These are phyloP conservation scores for Vesta saturnalis DNA, from an alignment of 2,888 invertebrate species.

Conservation along the genomic window DNA sequence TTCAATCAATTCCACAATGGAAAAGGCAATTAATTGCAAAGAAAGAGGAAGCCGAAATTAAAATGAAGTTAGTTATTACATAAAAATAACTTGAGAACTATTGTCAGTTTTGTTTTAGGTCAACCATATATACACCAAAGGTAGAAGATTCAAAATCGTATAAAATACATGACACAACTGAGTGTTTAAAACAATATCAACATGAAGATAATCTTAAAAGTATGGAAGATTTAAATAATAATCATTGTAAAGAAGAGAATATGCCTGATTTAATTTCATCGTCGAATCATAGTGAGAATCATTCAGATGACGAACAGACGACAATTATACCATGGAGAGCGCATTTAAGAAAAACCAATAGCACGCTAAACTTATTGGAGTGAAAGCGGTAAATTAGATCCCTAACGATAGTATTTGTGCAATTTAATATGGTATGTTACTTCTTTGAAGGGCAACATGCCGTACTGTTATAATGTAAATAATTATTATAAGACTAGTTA, in stretches of 20 bases:
- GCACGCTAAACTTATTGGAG: conserved; percentile 85
- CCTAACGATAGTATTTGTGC: background rate
- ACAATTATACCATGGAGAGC: conserved; percentile 89
- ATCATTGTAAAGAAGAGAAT: conserved; percentile 57
- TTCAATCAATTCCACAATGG: conserved; percentile 93
- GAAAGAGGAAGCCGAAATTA: conserved; percentile 80
- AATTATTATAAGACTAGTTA: too few relatives aligned
- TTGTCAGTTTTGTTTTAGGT: conserved; percentile 65
- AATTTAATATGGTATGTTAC: background rate
- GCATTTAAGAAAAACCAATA: conserved; percentile 88
- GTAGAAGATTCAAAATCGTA: conserved; percentile 67
- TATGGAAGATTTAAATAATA: conserved; percentile 53
- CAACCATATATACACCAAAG: conserved; percentile 76
- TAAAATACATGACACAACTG: conserved; percentile 59
- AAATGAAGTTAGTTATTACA: conserved; percentile 72
- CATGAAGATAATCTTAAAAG: conserved; percentile 47
- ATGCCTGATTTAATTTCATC: conserved; percentile 41
- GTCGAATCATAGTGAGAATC: conserved; percentile 32
- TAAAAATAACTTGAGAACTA: background rate
- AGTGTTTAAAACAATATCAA: conserved; percentile 62
- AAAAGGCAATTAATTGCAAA: conserved; percentile 88
- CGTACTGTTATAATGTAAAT: background rate
- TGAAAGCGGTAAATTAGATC: conserved; percentile 50
- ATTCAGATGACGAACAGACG: conserved; percentile 54
- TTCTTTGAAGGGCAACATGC: background rate